Conservation (phyloP, 1,140 invertebrate genomes). For the Eurosta solidaginis region DNA sequence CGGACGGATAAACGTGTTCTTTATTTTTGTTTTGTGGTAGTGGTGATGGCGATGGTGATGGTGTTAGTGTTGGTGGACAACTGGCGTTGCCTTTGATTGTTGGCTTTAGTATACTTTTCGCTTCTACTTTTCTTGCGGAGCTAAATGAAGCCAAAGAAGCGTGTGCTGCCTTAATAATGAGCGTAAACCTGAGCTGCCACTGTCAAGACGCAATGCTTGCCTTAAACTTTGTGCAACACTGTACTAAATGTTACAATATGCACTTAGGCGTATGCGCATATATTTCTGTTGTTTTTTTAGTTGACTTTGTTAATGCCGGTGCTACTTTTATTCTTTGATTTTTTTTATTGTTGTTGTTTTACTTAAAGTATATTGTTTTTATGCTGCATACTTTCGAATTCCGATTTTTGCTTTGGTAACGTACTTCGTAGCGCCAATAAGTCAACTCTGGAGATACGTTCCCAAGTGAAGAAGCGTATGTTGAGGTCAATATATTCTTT, state of each 20-base stretch:
- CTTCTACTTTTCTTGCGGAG: neutral
- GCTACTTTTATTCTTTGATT: neutral
- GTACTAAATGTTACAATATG: constrained; percentile 21
- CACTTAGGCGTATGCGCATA: no score
- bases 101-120: neutral
- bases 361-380: neutral
- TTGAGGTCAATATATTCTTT: neutral
- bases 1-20: neutral
- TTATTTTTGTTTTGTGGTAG: neutral
- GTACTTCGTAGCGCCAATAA: neutral
- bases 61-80: neutral
- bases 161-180: constrained; percentile 23
- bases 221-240: constrained; percentile 22
- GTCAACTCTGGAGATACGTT: neutral
- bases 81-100: neutral
- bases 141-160: constrained; percentile 23
- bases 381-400: neutral
- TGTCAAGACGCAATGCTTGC: neutral
- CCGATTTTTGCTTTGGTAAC: constrained; percentile 5
- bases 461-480: neutral
- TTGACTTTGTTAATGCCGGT: constrained; percentile 9
- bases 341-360: neutral
- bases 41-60: neutral
- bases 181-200: constrained; percentile 2
- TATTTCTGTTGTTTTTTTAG: no score